A percentile compares a stretch with the other conserved stretches of the same genome.
phyloP scores from a whole-genome alignment of 2,888 invertebrate genomes.

The Epinotia nisella region DNA sequence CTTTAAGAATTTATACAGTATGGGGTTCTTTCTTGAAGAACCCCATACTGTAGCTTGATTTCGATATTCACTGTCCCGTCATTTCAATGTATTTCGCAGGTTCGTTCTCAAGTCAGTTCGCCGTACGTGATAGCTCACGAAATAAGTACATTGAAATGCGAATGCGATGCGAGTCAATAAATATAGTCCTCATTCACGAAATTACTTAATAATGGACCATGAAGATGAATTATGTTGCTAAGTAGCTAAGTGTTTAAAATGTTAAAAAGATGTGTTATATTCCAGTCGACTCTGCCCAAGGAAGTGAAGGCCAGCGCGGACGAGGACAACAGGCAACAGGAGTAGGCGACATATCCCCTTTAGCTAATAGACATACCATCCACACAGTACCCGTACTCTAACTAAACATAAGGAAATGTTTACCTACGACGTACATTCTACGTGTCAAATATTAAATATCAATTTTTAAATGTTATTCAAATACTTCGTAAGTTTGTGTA shows the following conservation, averaged over 20 bases:
- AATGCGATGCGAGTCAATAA: too few relatives aligned
- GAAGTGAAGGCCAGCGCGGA: constrained; percentile 76
- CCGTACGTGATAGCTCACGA: too few relatives aligned
- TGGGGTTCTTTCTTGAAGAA: too few relatives aligned
- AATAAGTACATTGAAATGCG: too few relatives aligned
- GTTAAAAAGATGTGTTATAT: constrained; percentile 48
- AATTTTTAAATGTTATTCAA: constrained; percentile 72
- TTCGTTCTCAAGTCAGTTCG: too few relatives aligned
- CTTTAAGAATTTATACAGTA: too few relatives aligned
- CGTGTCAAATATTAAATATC: constrained; percentile 65
- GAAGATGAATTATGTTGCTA: neutral
- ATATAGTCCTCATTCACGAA: too few relatives aligned
- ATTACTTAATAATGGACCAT: neutral
- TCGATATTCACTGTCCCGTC: too few relatives aligned
- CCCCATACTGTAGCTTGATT: too few relatives aligned
- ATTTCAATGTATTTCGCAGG: too few relatives aligned
- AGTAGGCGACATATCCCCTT: constrained; percentile 65
- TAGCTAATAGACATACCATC: constrained; percentile 56
- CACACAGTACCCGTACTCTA: constrained; percentile 52
- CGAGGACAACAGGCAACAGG: constrained; percentile 79
- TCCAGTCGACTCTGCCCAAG: constrained; percentile 76
- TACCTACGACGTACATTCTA: constrained; percentile 54
- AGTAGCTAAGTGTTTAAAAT: neutral
- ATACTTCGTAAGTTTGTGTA: constrained; percentile 75
- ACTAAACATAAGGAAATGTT: constrained; percentile 56